Evolutionary conservation across 1,140 invertebrate species (phyloP).

Genomic region (Trachymyrmex septentrionalis): DNA sequence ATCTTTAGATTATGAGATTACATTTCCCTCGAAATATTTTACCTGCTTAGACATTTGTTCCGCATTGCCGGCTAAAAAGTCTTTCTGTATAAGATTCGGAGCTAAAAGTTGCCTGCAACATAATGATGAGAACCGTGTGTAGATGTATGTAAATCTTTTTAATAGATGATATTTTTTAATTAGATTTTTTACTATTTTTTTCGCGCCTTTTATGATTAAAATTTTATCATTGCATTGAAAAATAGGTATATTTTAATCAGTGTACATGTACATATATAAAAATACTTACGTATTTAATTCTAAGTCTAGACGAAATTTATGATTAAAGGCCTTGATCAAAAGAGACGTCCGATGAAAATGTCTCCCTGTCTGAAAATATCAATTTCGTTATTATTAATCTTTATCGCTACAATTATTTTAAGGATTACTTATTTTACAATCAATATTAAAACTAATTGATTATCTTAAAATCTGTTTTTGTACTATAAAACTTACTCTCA

Average conservation of each 20-base stretch:
- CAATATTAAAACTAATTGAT: conserved; percentile 18
- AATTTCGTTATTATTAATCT: conserved; percentile 20
- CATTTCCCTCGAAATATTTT: conserved; percentile 55
- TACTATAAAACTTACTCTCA: conserved; percentile 84
- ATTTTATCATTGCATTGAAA: background rate
- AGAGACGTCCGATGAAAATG: conserved; percentile 97
- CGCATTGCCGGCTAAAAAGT: conserved; percentile 91
- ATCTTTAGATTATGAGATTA: conserved; percentile 19
- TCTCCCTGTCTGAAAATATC: conserved; percentile 93
- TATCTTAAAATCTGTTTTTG: background rate
- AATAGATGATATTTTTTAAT: conserved; percentile 6
- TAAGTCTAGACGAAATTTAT: conserved; percentile 97
- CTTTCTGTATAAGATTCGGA: conserved; percentile 94
- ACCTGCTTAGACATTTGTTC: conserved; percentile 91
- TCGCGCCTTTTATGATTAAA: background rate
- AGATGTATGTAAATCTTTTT: conserved; percentile 11
- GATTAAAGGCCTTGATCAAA: conserved; percentile 98
- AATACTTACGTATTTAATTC: conserved; percentile 97
- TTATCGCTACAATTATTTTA: conserved; percentile 16
- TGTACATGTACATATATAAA: background rate
- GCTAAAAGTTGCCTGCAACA: conserved; percentile 92
- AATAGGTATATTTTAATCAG: background rate
- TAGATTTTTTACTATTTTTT: background rate
- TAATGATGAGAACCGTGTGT: background rate
- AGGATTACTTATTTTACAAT: background rate